Percentiles rank a stretch among this genome's conserved stretches.
Conservation (phyloP, 2,888 invertebrate species). For the Leptogaster cylindrica region DNA sequence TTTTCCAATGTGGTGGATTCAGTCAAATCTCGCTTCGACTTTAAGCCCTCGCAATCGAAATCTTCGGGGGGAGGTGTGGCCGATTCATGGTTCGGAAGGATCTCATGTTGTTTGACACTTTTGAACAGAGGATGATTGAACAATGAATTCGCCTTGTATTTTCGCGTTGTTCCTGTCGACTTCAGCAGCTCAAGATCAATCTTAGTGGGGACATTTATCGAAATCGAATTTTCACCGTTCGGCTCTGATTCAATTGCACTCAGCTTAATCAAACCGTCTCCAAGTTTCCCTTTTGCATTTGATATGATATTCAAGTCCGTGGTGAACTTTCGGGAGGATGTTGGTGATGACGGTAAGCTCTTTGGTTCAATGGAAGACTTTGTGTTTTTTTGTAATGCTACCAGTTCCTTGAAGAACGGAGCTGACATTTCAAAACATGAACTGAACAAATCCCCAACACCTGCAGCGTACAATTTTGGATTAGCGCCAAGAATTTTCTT, state of each 20-base stretch:
- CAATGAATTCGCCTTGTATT: slow-evolving; percentile 61
- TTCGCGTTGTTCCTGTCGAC: slow-evolving; percentile 54
- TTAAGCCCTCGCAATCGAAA: slow-evolving; percentile 1
- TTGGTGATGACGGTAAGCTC: slow-evolving; percentile 66
- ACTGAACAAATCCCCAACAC: slow-evolving; percentile 70
- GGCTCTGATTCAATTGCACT: slow-evolving; percentile 51
- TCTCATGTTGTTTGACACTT: slow-evolving; percentile 50
- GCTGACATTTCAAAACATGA: slow-evolving; percentile 80
- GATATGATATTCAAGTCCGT: slow-evolving; percentile 39
- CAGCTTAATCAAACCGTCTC: background rate
- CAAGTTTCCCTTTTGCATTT: slow-evolving; percentile 22
- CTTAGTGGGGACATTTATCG: slow-evolving; percentile 44
- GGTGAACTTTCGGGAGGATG: slow-evolving; percentile 58
- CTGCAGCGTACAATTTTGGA: slow-evolving; percentile 62
- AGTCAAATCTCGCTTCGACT: background rate
- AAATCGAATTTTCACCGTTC: slow-evolving; percentile 55
- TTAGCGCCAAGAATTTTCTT: slow-evolving; percentile 79
- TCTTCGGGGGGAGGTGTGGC: slow-evolving; percentile 13
- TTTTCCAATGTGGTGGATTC: slow-evolving; percentile 49
- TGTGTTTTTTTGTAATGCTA: slow-evolving; percentile 54
- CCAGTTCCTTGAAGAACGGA: slow-evolving; percentile 65
- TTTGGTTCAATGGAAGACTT: slow-evolving; percentile 58
- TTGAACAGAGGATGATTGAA: slow-evolving; percentile 68
- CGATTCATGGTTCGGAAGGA: background rate
- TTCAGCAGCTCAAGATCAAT: slow-evolving; percentile 46